Percentiles rank a stretch among this genome's conserved stretches.
Evolutionary conservation across 1,140 invertebrate genomes (phyloP).

Genomic region (Galleria mellonella): DNA sequence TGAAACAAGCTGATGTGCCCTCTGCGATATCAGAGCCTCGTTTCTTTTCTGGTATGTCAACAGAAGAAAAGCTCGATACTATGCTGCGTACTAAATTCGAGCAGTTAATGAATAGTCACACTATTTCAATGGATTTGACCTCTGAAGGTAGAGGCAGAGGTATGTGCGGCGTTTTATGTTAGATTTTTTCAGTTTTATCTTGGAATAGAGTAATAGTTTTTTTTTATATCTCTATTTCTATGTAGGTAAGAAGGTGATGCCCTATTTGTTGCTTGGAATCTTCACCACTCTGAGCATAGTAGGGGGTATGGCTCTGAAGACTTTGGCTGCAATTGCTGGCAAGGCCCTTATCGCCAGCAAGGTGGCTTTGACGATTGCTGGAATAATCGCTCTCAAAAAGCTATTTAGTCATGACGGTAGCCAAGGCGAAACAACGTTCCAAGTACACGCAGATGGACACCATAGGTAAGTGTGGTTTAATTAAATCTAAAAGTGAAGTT

Average conservation of each 20-base stretch:
- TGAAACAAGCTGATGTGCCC: slow-evolving; percentile 73
- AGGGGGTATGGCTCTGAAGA: slow-evolving; percentile 77
- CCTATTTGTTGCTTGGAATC: slow-evolving; percentile 77
- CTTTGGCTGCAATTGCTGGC: slow-evolving; percentile 78
- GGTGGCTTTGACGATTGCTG: slow-evolving; percentile 80
- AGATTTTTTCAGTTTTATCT: background rate
- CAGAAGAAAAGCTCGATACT: slow-evolving; percentile 66
- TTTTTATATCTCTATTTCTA: slow-evolving; percentile 13
- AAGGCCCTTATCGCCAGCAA: slow-evolving; percentile 82
- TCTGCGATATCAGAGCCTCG: slow-evolving; percentile 59
- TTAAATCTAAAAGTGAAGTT: slow-evolving; percentile 1
- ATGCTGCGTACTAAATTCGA: slow-evolving; percentile 65
- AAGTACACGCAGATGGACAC: slow-evolving; percentile 78
- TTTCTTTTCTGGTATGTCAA: slow-evolving; percentile 65
- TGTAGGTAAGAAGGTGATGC: slow-evolving; percentile 69
- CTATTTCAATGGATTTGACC: slow-evolving; percentile 64
- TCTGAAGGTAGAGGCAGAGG: slow-evolving; percentile 71
- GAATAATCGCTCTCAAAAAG: slow-evolving; percentile 81
- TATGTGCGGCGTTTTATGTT: slow-evolving; percentile 22
- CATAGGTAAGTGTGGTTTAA: slow-evolving; percentile 66
- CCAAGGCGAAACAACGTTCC: slow-evolving; percentile 77
- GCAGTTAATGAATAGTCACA: slow-evolving; percentile 66
- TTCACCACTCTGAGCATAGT: slow-evolving; percentile 78
- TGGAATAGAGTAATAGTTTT: background rate
- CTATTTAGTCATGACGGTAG: slow-evolving; percentile 78